These are phyloP conservation scores for Pelecanus crispus DNA, from an alignment of 2,113 vertebrate genomes.

Conservation along the genomic window DNA sequence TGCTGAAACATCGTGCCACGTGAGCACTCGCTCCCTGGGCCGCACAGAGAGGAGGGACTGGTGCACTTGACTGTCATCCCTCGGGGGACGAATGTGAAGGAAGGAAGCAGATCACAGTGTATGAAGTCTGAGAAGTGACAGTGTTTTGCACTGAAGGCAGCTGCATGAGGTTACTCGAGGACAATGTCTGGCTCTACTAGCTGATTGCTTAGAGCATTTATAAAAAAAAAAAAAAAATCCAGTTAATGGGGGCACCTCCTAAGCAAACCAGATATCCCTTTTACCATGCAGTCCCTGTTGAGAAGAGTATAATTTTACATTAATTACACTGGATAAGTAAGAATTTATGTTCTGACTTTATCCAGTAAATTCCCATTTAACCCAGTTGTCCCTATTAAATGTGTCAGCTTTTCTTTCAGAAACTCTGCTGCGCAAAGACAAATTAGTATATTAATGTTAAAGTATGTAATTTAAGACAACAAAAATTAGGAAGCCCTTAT, in stretches of 20 bases:
- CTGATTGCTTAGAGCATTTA: slow-evolving; percentile 26
- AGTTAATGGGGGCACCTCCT: slow-evolving; percentile 42
- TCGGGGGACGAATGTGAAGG: neutral
- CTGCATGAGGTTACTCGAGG: slow-evolving; percentile 62
- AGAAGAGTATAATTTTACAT: slow-evolving; percentile 48
- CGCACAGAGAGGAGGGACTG: neutral
- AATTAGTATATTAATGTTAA: neutral
- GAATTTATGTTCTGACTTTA: slow-evolving; percentile 43
- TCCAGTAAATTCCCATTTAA: slow-evolving; percentile 59
- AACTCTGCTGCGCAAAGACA: neutral
- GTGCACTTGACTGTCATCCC: neutral
- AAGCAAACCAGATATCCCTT: slow-evolving; percentile 46
- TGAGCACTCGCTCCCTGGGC: neutral
- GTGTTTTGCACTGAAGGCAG: slow-evolving; percentile 46
- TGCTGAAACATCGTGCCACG: neutral
- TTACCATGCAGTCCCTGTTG: neutral
- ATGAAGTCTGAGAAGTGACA: slow-evolving; percentile 50
- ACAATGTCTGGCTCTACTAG: slow-evolving; percentile 46
- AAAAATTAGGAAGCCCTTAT: neutral
- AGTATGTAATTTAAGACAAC: neutral
- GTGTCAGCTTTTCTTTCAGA: slow-evolving; percentile 40
- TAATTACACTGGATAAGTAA: slow-evolving; percentile 46
- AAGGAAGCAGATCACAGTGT: slow-evolving; percentile 13
- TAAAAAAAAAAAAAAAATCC: neutral
- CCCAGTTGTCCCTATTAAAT: slow-evolving; percentile 49